A percentile compares a stretch with the other conserved stretches of the same genome.
phyloP scores from a whole-genome alignment of 2,888 invertebrate genomes.

The Netelia inedita region DNA sequence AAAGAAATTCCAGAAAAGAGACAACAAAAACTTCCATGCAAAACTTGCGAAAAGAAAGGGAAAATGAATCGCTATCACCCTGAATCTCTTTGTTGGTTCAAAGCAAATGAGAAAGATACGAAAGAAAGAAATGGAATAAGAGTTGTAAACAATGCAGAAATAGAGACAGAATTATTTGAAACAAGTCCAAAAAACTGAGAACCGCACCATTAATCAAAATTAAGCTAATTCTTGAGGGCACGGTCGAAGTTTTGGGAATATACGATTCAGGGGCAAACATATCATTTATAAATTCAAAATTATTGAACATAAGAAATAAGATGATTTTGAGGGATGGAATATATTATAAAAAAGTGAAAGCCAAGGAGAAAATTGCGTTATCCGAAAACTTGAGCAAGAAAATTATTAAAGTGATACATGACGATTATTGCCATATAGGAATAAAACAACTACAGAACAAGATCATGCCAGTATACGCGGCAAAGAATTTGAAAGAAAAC shows the following conservation, averaged over 20 bases:
- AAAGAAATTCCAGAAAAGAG: constrained; percentile 26
- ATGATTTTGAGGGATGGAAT: too few relatives aligned
- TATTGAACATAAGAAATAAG: neutral
- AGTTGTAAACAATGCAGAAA: constrained; percentile 24
- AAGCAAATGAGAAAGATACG: constrained; percentile 23
- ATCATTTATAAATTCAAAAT: constrained; percentile 67
- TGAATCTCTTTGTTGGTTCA: constrained; percentile 31
- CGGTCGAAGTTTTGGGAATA: constrained; percentile 54
- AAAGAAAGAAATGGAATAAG: constrained; percentile 19
- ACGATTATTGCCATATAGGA: neutral
- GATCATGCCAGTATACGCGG: constrained; percentile 25
- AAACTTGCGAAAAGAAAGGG: constrained; percentile 18
- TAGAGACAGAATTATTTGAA: constrained; percentile 70
- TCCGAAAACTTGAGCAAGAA: too few relatives aligned
- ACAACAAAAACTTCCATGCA: constrained; percentile 35
- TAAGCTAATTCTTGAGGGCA: constrained; percentile 60
- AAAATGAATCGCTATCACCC: constrained; percentile 32
- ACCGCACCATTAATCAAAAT: constrained; percentile 71
- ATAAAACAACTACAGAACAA: neutral
- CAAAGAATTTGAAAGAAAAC: constrained; percentile 44
- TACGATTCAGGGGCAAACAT: constrained; percentile 70
- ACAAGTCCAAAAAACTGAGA: constrained; percentile 73
- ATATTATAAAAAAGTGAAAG: neutral
- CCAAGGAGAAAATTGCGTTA: too few relatives aligned
- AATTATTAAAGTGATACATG: too few relatives aligned